phyloP scores from a whole-genome alignment of 2,888 invertebrate genomes.

The Cyaniris semiargus region DNA sequence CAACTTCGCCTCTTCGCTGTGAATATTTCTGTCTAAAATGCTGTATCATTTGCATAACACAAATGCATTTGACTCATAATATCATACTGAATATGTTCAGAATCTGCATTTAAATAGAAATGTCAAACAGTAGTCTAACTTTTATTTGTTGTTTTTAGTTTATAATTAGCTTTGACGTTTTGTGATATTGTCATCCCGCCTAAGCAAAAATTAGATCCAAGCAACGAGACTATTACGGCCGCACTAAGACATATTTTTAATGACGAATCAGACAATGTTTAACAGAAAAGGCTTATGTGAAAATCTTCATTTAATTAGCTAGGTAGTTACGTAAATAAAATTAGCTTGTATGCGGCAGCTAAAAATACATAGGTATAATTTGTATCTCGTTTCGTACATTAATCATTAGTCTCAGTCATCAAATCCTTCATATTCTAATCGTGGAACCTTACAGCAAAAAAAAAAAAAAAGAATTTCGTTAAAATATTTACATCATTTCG shows the following conservation, averaged over 20 bases:
- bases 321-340: too few relatives aligned
- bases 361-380: too few relatives aligned
- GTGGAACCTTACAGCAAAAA: too few relatives aligned
- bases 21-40: constrained; percentile 14
- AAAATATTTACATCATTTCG: background rate
- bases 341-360: too few relatives aligned
- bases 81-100: background rate
- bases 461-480: background rate
- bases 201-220: background rate
- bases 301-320: too few relatives aligned
- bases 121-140: constrained; percentile 5
- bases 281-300: too few relatives aligned
- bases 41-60: constrained; percentile 27
- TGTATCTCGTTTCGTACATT: too few relatives aligned
- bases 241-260: too few relatives aligned
- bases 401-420: background rate
- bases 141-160: background rate
- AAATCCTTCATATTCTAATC: background rate
- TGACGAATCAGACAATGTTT: too few relatives aligned
- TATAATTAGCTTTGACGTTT: background rate
- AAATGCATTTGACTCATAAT: constrained; percentile 14
- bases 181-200: background rate
- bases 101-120: constrained; percentile 12
- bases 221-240: too few relatives aligned
- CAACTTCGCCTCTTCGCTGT: constrained; percentile 18